Evolutionary conservation across 2,797 vertebrate species (phyloP), one percentile per base, ranked within the genome.

Genomic region (Picus viridis): DNA sequence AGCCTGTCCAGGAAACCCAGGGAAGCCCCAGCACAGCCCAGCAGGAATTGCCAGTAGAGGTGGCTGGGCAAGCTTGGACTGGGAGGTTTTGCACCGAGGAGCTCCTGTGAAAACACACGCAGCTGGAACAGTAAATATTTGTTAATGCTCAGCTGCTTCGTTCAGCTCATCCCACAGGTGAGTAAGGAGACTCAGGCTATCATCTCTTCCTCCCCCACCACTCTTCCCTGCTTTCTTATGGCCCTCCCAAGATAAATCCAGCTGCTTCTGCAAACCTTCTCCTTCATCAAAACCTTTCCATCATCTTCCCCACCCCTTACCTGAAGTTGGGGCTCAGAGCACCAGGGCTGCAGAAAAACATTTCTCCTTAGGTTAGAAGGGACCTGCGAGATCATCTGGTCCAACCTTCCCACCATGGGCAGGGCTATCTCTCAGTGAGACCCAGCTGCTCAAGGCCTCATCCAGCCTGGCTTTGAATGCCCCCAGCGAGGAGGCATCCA

Each of bases 1-100:
- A 74, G n/a, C 41, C 30, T 0, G 2, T 63, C 47, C 17, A 14
- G 41, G 62, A 79, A 73, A 75, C 6, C 22, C 0, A 0, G 65
- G 53, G 72, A 36, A 70, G 67, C 10, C 23, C 69, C 65, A 30
- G 34, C n/a, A 22, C 20, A 8, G 2, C 58, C 58, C 8, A 3
- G 34, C 71, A 69, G 74, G 77, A 75, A 29, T 30, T 0, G 0
- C 36, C 3, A 6, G 47, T 41, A 20, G 45, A 24, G 0, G 3
- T 5, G 6, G 77, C 74, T 49, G 22, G 1, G 4, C 11, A 5
- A 70, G 62, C 24, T 16, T 12, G 57, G 59, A 7, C 54, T 65
- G 63, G 4, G 4, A n/a, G 41, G 24, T 49, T 22, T 26, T 32
- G 57, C 22, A 24, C 62, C 6, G 51, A 34, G 3, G 43, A 65